These are phyloP conservation scores for Tanytarsus gracilentus DNA, from an alignment of 2,888 invertebrate species.

Conservation along the genomic window DNA sequence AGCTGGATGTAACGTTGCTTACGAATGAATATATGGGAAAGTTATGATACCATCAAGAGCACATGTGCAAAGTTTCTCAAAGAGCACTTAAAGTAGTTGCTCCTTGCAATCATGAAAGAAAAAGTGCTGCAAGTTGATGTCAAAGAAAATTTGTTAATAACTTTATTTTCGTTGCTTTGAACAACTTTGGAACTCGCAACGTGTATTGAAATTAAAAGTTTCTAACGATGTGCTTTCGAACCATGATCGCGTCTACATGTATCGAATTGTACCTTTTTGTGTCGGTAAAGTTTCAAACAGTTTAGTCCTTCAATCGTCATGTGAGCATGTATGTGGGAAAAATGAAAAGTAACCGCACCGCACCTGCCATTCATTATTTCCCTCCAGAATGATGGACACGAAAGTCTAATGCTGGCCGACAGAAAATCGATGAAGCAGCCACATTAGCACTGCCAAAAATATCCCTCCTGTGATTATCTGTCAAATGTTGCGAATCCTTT, in stretches of 20 bases:
- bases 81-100: not conserved
- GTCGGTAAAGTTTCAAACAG: not conserved
- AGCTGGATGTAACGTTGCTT: no score
- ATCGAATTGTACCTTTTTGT: not conserved
- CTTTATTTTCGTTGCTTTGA: no score
- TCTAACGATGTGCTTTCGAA: no score
- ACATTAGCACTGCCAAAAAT: not conserved
- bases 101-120: not conserved
- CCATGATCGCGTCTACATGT: no score
- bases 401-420: not conserved
- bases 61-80: not conserved
- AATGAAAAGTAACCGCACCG: not conserved
- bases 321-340: no score
- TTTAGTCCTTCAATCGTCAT: not conserved
- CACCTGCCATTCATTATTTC: slow-evolving; percentile 2
- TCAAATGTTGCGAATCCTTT: no score
- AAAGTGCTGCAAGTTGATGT: no score
- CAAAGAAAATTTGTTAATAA: no score
- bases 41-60: not conserved
- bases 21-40: no score
- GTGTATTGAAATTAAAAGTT: no score
- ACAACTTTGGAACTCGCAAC: no score
- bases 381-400: no score
- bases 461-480: not conserved
- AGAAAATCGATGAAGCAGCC: not conserved